Evolutionary conservation across 1,140 invertebrate genomes (phyloP), one percentile per base, ranked within the genome.

Genomic region (Drosophila bocki): DNA sequence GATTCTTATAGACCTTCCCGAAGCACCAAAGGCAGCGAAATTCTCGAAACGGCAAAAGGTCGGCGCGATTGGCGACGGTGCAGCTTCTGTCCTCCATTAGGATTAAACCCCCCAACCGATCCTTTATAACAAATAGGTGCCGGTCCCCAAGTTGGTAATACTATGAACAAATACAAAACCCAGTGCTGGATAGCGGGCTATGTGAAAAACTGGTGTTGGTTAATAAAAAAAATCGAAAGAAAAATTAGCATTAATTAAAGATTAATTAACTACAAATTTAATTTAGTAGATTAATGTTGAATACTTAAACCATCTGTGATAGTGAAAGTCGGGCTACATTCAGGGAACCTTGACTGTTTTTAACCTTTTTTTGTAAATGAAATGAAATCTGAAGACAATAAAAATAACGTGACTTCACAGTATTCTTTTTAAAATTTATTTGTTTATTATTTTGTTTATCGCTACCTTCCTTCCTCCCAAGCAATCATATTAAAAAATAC

Each of bases 1-100:
- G 58, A 19, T 26, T 67, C 29, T 76, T 81, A 37, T 59, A 81
- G 8, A 67, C 60, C 26, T 72, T 81, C 1, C 29, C 22, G 12
- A 4, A 11, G 22, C 80, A 82, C n/a, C 19, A 42, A 9, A 50
- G n/a, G 37, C 74, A 82, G 3, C 17, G 53, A 3, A 51, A 77
- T 22, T 82, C 42, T 7, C 48, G 61, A 15, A 15, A 3, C n/a
- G 78, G 53, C 29, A 67, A 12, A 2, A 82, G 39, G 15, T 82
- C 72, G 3, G 12, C 41, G 5, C 44, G 32, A 15, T 59, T 48
- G 58, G 47, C 39, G 26, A 37, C n/a, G 4, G 44, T 41, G 19
- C 37, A 69, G 3, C 13, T 8, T 0, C 13, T 7, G 19, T 2
- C 29, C 11, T 56, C 44, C 51, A 67, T 69, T 13, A 12, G 11